Evolutionary conservation across 2,797 vertebrate species (phyloP), one percentile per base, ranked within the genome.

Genomic region (Babyrousa celebensis): DNA sequence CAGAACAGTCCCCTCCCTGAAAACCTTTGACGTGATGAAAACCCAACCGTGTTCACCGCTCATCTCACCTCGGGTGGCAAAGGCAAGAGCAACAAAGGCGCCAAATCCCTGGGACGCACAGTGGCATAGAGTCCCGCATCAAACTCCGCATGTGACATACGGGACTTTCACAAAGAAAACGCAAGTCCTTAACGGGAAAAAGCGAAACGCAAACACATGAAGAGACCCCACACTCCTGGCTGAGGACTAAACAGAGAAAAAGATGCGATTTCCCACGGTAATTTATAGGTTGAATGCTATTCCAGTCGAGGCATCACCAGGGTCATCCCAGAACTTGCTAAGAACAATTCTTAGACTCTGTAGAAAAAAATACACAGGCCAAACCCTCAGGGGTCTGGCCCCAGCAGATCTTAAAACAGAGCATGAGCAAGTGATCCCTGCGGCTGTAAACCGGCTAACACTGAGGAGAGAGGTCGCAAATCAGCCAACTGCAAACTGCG

Each of bases 321-420:
- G 17, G 80, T 94, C 91, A 78, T 86, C 60, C 72, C 0, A 54
- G 83, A 97, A 89, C 84, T 89, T 91, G 71, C 84, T 86, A 93
- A 89, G 95, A 80, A 84, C 67, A 89, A n/a, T 72, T 92, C 78
- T 84, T 77, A 77, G 52, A 93, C 80, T 74, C 60, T 52, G 36
- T 1, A 63, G 70, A 21, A 79, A 85, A 94, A 88, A 94, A 80
- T 29, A 85, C 91, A 86, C n/a, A 29, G 58, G 18, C 52, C 63
- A 56, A 95, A 84, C 32, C 12, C 54, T 70, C 48, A 11, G 70
- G 86, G 75, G 85, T 23, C 10, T 7, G n/a, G 75, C 40, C 36
- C 79, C 15, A 21, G 77, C 40, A 95, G 92, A 89, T n/a, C 75
- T 63, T 79, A 36, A 56, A 91, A 62, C 11, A 10, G 0, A 68